These are phyloP conservation scores for Plusia festucae DNA, from an alignment of 2,888 invertebrate species.

Conservation along the genomic window DNA sequence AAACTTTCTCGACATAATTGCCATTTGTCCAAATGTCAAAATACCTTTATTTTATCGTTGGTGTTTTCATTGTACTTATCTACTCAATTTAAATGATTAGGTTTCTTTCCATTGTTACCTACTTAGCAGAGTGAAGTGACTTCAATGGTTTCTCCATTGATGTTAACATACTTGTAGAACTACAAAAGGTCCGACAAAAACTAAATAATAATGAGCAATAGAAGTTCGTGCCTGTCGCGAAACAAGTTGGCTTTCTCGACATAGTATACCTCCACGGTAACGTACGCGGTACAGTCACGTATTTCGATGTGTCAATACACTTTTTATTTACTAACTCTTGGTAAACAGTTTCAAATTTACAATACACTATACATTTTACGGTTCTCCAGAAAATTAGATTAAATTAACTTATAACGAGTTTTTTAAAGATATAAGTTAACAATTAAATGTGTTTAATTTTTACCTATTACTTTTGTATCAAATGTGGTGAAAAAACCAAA, in stretches of 20 bases:
- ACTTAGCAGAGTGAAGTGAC: neutral
- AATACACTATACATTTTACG: conserved; percentile 1
- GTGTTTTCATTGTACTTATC: neutral
- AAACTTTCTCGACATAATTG: conserved; percentile 56
- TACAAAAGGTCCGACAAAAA: conserved; percentile 8
- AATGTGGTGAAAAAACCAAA: neutral
- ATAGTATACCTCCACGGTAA: conserved; percentile 1
- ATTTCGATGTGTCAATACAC: neutral
- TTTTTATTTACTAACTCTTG: conserved; percentile 17
- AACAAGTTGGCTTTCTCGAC: conserved; percentile 15
- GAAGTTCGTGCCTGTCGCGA: neutral
- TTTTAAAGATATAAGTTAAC: neutral
- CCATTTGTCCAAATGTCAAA: conserved; percentile 44
- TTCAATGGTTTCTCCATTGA: neutral
- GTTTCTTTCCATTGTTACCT: no score
- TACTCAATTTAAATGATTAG: neutral
- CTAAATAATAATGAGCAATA: conserved; percentile 5
- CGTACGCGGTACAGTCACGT: conserved; percentile 13
- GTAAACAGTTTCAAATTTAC: conserved; percentile 14
- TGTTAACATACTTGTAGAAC: neutral
- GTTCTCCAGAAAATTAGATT: neutral
- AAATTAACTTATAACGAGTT: no score
- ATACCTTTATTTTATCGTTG: neutral
- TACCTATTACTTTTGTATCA: neutral
- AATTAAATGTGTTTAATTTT: neutral